Base-by-base conservation (phyloP, 2,888 invertebrate species). In the Zhuqinia jingwanae region DNA sequence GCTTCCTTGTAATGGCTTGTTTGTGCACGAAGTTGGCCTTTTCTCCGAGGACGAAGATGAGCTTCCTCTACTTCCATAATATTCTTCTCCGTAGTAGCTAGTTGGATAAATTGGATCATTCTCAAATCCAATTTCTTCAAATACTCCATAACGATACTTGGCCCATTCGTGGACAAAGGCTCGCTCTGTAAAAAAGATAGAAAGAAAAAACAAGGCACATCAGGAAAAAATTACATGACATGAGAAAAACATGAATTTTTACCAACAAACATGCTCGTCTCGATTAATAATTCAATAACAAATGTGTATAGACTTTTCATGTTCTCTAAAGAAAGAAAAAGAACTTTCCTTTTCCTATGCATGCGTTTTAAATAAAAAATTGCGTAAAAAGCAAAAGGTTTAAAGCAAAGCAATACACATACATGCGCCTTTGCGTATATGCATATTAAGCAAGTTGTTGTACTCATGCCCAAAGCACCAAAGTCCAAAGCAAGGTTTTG, bases 141-240 rank as follows among this genome's bases (percentile, higher is more conserved):
- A 95, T 2, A 95, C 94, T 1, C 95, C 95, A 92, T 95, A 95
- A 0, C 95, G 93, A 91, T 94, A 95, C 92, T 94, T 95, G 3
- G 94, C 94, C 93, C 95, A 95, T 91, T 95, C 94, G 90, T 94
- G 94, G 0, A 95, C 93, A 47, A 89, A 79, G 25, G 87, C 85
- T 30, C 88, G 90, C 11, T 89, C 89, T 87, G 81, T 47, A 87
- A 75, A 75, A 53, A 36, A 75, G 30, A 30, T 20, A 53, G 30
- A 30, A 17, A 30, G 17, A 36, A 53, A 53, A 30, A 30, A 75
- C n/a, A n/a, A n/a, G n/a, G n/a, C n/a, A n/a, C n/a, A n/a, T n/a
- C n/a, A n/a, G 27, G 17, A 36, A 53, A 53, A 30, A 30, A 75
- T 17, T 50, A 10, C 75, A 75, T 30, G 53, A 56, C 47, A 53